Conservation (phyloP, 2,113 vertebrate species). For the Nibea albiflora region DNA sequence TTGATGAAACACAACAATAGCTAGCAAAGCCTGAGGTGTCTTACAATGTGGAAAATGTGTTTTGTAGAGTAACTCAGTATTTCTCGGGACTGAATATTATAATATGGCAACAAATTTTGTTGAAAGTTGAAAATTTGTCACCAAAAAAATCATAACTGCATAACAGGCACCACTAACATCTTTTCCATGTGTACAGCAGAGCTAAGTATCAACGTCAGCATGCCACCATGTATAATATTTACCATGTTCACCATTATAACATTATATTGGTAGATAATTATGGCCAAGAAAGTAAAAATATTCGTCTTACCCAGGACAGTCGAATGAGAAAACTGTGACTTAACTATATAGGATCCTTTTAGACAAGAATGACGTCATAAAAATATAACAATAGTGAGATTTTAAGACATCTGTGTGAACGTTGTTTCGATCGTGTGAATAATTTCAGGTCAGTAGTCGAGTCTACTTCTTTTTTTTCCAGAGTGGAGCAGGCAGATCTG, state of each 20-base stretch:
- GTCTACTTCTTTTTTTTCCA: conserved; percentile 35
- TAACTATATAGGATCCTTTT: too few relatives aligned
- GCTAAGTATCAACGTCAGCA: not conserved
- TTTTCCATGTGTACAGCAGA: not conserved
- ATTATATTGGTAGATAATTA: too few relatives aligned
- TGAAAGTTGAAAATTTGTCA: not conserved
- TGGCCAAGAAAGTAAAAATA: too few relatives aligned
- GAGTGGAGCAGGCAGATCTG: conserved; percentile 78
- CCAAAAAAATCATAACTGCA: too few relatives aligned
- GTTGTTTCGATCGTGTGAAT: not conserved
- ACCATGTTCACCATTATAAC: not conserved
- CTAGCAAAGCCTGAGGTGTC: not conserved
- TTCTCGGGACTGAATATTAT: not conserved
- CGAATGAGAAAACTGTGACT: too few relatives aligned
- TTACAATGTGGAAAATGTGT: not conserved
- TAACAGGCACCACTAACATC: not conserved
- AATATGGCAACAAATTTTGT: too few relatives aligned
- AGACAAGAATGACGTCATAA: too few relatives aligned
- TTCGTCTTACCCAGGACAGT: too few relatives aligned
- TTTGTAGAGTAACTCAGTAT: not conserved
- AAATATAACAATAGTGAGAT: too few relatives aligned
- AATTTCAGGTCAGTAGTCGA: not conserved
- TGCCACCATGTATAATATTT: not conserved
- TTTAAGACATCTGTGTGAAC: not conserved
- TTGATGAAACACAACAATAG: not conserved